phyloP scores from a whole-genome alignment of 2,113 vertebrate genomes.

The Tauraco erythrolophus region DNA sequence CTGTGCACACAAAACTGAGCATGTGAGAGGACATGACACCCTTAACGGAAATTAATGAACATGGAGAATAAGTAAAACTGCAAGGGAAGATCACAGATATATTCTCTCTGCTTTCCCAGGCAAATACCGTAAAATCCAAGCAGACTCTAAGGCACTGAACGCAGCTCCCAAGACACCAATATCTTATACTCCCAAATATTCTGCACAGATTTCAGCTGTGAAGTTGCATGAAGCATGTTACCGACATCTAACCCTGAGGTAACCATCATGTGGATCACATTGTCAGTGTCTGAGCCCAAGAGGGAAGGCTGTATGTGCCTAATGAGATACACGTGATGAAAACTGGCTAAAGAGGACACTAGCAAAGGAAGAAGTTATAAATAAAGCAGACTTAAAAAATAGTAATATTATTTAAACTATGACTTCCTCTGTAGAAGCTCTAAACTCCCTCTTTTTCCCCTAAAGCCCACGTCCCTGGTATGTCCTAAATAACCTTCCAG shows the following conservation, averaged over 20 bases:
- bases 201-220: background rate
- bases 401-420: background rate
- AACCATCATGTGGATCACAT: background rate
- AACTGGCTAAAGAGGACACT: background rate
- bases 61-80: background rate
- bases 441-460: background rate
- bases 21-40: background rate
- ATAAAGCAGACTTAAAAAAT: background rate
- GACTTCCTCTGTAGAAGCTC: background rate
- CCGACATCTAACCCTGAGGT: background rate
- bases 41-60: background rate
- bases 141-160: background rate
- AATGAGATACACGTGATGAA: background rate
- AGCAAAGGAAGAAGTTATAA: background rate
- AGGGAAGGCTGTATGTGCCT: background rate
- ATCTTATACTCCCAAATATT: background rate
- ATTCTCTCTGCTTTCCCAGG: background rate
- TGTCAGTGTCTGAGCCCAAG: background rate
- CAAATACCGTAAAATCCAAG: background rate
- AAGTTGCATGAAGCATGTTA: background rate
- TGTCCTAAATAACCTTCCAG: background rate
- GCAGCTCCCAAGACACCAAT: background rate
- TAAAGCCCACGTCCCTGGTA: background rate
- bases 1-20: background rate
- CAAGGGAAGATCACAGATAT: background rate